Base-by-base conservation (phyloP, 2,888 invertebrate species). In the Calliphora vomitoria region DNA sequence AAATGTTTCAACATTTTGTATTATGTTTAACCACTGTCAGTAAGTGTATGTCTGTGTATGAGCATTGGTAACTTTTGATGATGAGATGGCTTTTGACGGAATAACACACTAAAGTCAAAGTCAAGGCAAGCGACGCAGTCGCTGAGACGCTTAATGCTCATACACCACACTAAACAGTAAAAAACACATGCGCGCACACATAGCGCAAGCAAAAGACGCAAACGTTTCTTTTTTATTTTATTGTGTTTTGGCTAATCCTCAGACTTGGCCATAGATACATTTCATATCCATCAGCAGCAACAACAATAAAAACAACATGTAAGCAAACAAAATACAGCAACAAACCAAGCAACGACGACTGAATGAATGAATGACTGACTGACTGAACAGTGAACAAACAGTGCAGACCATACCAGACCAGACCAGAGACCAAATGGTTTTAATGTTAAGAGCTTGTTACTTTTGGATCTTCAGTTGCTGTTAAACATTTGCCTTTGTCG, bases 391-490 rank as follows among this genome's bases (percentile, higher is more conserved):
- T 64, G 13, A 79, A 69, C 84, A 13, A 79, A 69, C 84, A 76
- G 79, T 75, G 60, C 71, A 85, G 71, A 80, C 58, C 60, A 38
- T 31, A 20, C 47, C 78, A 78, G 72, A 66, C 64, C 68, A 72
- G 38, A 68, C 41, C 76, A 82, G 68, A 82, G 85, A 82, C 86
- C 85, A 81, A 87, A 81, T 87, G 74, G 55, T 76, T 81, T 88
- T 88, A 88, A 79, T 86, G 88, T 85, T 79, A 80, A 79, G 86
- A 82, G 89, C 69, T 88, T 81, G 85, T 89, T 85, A 80, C 78
- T 88, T 85, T 88, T 87, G 84, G 83, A 89, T 89, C 89, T 88
- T 90, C 88, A 90, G 89, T 90, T 89, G 90, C 89, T 89, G 88
- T 90, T 90, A 89, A 88, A 89, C 89, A 87, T 89, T 90, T 88